Base-by-base conservation (phyloP, 1,140 invertebrate species). In the Druon quercuslanigerum region DNA sequence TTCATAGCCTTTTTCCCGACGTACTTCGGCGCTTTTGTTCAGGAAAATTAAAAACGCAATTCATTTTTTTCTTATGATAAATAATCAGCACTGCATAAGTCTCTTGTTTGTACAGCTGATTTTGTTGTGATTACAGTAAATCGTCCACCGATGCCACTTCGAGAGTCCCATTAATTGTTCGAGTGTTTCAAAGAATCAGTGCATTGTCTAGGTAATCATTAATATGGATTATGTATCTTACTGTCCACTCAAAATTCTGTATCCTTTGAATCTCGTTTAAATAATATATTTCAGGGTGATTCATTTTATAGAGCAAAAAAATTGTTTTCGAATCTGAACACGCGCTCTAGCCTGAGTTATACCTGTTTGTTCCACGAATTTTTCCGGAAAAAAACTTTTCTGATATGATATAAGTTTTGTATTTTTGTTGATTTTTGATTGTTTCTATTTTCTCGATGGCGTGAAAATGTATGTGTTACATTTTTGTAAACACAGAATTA, bases 61-160 rank as follows among this genome's bases (percentile, higher is more conserved):
- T 17, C 33, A 16, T 66, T 66, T 40, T 40, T 40, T 16, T 33
- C 46, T 76, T 71, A 75, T 51, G 60, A 66, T 80, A 80, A 77
- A 80, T 70, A 72, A 78, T 46, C 11, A 46, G 40, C 56, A 80
- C 76, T 81, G 16, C 77, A 82, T 87, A 85, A 87, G 79, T 87
- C 83, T 87, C 88, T 91, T 89, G 88, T 92, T 89, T 89, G 91
- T 89, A 92, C 91, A 92, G 89, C 91, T 92, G 84, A 92, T 92
- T 92, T 91, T 92, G 90, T 92, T 91, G 91, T 91, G 89, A 91
- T 92, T 92, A 90, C 90, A 91, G 90, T 89, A 89, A 86, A 89
- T 87, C 84, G 87, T 86, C 87, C 88, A 88, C 81, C 87, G 90
- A 84, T 90, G 89, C 88, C 84, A 89, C 88, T 87, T 88, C 87